Evolutionary conservation across 2,113 vertebrate species (phyloP), one percentile per base, ranked within the genome.

Genomic region (Rafetus swinhoei): DNA sequence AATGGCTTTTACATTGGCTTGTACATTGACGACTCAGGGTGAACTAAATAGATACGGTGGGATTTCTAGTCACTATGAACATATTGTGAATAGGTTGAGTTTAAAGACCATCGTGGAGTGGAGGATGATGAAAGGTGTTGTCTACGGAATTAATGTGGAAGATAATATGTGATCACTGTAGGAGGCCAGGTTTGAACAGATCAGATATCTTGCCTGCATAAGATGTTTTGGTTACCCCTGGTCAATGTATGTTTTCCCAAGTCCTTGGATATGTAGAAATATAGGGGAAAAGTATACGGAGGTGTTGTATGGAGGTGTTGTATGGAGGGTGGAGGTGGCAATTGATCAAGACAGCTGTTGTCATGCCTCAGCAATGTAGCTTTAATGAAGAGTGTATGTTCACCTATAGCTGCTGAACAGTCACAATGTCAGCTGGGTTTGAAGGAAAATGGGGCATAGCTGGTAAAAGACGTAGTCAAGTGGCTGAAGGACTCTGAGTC

Each of bases 381-480:
- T 95, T 1, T 80, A 85, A 81, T 69, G 69, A 62, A 39, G 86
- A 85, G 6, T 84, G 35, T n/a, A 2, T 14, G 39, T 52, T 91
- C 50, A 57, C 52, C 59, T 79, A 59, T 65, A n/a, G n/a, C 5
- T 90, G 11, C 82, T 81, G 82, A 52, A 84, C 50, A 85, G 11
- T 39, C 86, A 54, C 2, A 91, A 85, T 22, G 54, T 77, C 62
- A 88, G 39, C 5, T 27, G 55, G 5, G 74, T 56, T 3, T 2
- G 80, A 91, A 83, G 5, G 32, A 88, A 96, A 96, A 77, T 7
- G 52, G 2, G 8, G 19, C 25, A 8, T 50, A 16, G 85, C n/a
- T 94, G 56, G 87, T 72, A 90, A 80, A 81, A 85, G 77, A 57
- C 10, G 45, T 54, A 82, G 29, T 87, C 88, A 91, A 96, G 84